Conservation (phyloP, 2,113 vertebrate species). For the Thymallus thymallus region DNA sequence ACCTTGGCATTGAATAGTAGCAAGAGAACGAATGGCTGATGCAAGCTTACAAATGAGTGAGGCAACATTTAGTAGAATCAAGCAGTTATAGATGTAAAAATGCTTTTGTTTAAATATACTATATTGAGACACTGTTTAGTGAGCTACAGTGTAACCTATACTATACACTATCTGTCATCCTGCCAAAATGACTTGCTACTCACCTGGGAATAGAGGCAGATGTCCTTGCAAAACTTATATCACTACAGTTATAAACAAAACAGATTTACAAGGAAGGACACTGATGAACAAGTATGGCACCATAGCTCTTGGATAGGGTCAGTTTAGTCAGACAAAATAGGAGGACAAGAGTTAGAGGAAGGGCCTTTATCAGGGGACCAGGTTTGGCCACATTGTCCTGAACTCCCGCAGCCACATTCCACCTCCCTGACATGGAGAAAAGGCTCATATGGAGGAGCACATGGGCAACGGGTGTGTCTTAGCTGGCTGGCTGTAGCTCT, state of each 20-base stretch:
- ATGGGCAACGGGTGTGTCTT: conserved; percentile 48
- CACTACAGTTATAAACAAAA: too few relatives aligned
- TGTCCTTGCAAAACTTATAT: too few relatives aligned
- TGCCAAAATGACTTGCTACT: too few relatives aligned
- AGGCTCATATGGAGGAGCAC: conserved; percentile 36
- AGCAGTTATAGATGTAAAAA: too few relatives aligned
- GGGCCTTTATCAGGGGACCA: conserved; percentile 9
- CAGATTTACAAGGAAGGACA: too few relatives aligned
- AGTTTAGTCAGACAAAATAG: background rate
- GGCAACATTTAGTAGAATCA: background rate
- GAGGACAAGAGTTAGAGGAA: background rate
- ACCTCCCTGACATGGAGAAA: conserved; percentile 34
- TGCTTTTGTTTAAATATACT: too few relatives aligned
- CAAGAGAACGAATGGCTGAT: background rate
- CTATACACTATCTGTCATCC: too few relatives aligned
- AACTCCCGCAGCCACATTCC: conserved; percentile 37
- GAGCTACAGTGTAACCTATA: too few relatives aligned
- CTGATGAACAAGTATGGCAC: background rate
- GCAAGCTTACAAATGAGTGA: background rate
- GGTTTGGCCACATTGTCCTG: conserved; percentile 33
- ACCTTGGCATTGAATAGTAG: background rate
- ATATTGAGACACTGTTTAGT: too few relatives aligned
- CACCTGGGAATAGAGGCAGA: too few relatives aligned
- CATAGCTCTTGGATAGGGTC: conserved; percentile 18
- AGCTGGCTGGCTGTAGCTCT: conserved; percentile 25